phyloP scores from a whole-genome alignment of 2,113 vertebrate genomes.

The Callopanchax toddi region DNA sequence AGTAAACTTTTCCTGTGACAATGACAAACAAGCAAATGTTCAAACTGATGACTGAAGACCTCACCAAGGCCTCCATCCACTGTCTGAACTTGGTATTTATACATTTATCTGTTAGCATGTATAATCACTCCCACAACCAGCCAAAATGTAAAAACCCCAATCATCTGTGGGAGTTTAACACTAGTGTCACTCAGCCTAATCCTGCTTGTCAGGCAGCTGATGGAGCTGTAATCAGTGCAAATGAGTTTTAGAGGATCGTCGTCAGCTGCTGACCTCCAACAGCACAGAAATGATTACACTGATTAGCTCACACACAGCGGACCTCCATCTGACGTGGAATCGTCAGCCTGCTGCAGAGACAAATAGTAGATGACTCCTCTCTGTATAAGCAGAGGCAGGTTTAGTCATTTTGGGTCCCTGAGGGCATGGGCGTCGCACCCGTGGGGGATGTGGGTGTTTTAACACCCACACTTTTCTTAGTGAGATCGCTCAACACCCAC shows the following conservation, averaged over 20 bases:
- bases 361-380: too few species aligned
- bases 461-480: too few species aligned
- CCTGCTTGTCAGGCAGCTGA: constrained; percentile 15
- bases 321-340: too few species aligned
- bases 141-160: neutral
- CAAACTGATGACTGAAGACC: too few species aligned
- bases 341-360: too few species aligned
- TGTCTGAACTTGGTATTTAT: neutral
- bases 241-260: constrained; percentile 11
- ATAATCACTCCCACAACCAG: neutral
- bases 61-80: neutral
- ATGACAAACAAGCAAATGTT: too few species aligned
- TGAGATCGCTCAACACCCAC: too few species aligned
- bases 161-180: constrained; percentile 4
- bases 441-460: too few species aligned
- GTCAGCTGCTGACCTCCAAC: constrained; percentile 8
- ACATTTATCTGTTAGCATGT: neutral
- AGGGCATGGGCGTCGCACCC: too few species aligned
- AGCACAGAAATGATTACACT: neutral
- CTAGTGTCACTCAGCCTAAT: constrained; percentile 8
- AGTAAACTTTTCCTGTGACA: too few species aligned
- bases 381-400: too few species aligned
- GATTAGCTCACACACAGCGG: neutral
- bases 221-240: constrained; percentile 14
- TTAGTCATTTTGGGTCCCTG: too few species aligned